These are phyloP conservation scores for Trematocara unimaculatum DNA, from an alignment of 2,113 vertebrate genomes.

Conservation along the genomic window DNA sequence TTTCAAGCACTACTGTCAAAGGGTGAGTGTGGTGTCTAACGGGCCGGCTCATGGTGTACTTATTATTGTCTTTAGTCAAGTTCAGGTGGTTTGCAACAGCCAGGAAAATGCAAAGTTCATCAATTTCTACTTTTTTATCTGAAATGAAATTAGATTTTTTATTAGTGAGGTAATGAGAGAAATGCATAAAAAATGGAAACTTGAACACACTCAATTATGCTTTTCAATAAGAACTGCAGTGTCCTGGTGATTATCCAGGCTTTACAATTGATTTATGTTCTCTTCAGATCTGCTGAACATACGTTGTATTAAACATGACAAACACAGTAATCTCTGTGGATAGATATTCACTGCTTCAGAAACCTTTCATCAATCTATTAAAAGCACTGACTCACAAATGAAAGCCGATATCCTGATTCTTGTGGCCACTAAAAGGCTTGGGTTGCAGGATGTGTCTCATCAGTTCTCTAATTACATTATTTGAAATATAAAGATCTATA, in stretches of 20 bases:
- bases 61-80: constrained; percentile 30
- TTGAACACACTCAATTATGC: not conserved
- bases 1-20: not conserved
- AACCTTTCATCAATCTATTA: not conserved
- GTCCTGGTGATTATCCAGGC: not conserved
- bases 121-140: not conserved
- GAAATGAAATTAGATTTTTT: not conserved
- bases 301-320: not conserved
- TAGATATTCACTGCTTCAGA: not conserved
- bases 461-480: not conserved
- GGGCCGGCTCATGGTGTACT: constrained; percentile 16
- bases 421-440: not conserved
- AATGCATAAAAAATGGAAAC: rapidly evolving
- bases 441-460: not conserved
- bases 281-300: not conserved
- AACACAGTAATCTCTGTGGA: not conserved
- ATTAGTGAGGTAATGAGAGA: not conserved
- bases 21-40: constrained; percentile 9
- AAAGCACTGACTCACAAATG: not conserved
- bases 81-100: constrained; percentile 47
- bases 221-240: not conserved
- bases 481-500: not conserved
- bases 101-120: constrained; percentile 25
- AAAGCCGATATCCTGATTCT: not conserved
- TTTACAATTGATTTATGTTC: not conserved